A percentile compares a stretch with the other conserved stretches of the same genome.
Conservation (phyloP, 37 sponge, comb jelly and placozoan species). For the Cladorhizidae sp. region DNA sequence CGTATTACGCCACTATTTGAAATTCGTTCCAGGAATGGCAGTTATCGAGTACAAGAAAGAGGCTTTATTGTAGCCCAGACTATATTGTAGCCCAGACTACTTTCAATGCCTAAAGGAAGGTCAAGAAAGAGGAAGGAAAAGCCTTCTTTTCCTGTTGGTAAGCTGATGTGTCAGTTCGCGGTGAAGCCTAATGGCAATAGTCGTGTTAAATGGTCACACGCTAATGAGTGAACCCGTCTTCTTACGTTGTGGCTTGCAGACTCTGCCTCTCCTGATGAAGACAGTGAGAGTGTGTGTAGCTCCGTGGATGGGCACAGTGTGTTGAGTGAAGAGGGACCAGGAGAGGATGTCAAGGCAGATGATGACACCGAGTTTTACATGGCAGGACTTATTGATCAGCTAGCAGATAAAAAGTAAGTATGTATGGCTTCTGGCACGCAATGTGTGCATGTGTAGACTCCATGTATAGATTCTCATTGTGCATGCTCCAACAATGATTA, state of each 20-base stretch:
- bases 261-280: conserved; percentile 54
- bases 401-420: conserved; percentile 63
- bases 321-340: conserved; percentile 49
- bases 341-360: conserved; percentile 35
- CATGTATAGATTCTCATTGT: no score
- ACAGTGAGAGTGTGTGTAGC: conserved; percentile 70
- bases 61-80: not conserved
- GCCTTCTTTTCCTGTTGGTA: not conserved
- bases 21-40: no score
- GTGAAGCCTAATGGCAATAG: no score
- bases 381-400: conserved; percentile 56
- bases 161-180: not conserved
- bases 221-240: no score
- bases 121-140: not conserved
- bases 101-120: conserved; percentile 15
- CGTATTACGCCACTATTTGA: no score
- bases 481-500: no score
- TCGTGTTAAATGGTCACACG: no score
- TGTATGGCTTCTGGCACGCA: not conserved
- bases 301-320: conserved; percentile 59
- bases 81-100: no score
- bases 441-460: no score
- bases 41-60: no score
- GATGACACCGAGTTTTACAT: conserved; percentile 49
- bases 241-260: not conserved